Percentiles rank a stretch among this genome's conserved stretches.
Conservation (phyloP, 2,797 vertebrate species). For the Characodon lateralis region DNA sequence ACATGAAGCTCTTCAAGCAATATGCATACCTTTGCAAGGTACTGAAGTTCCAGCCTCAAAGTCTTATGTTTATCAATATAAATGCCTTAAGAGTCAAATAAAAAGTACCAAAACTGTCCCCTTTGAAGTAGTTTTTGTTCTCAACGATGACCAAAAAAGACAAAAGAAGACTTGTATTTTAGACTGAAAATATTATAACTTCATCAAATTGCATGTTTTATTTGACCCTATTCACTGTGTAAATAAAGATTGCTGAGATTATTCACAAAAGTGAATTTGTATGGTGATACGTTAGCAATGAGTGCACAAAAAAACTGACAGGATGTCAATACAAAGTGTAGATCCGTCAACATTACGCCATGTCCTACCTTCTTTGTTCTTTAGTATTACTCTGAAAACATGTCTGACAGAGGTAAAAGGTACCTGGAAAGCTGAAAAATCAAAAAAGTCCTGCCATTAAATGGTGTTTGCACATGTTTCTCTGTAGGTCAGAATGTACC, state of each 20-base stretch:
- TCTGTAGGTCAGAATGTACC: background rate
- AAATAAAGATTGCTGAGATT: background rate
- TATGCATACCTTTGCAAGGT: background rate
- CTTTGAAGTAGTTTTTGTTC: background rate
- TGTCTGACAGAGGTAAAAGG: background rate
- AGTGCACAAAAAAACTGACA: background rate
- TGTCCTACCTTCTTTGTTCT: background rate
- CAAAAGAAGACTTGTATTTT: background rate
- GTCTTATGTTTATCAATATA: background rate
- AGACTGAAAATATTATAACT: background rate
- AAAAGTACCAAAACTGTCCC: background rate
- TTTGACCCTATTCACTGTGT: background rate
- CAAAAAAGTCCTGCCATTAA: background rate
- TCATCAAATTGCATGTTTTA: background rate
- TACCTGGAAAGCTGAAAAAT: background rate
- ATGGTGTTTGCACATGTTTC: background rate
- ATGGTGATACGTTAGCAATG: background rate
- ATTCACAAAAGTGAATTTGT: background rate
- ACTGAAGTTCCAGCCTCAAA: background rate
- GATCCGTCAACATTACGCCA: background rate
- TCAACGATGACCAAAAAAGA: background rate
- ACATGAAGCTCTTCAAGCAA: background rate
- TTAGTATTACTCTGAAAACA: background rate
- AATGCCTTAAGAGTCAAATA: background rate
- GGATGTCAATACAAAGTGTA: background rate